These are phyloP conservation scores for Manis crassicaudata DNA, from an alignment of 2,797 vertebrate genomes.

Conservation along the genomic window DNA sequence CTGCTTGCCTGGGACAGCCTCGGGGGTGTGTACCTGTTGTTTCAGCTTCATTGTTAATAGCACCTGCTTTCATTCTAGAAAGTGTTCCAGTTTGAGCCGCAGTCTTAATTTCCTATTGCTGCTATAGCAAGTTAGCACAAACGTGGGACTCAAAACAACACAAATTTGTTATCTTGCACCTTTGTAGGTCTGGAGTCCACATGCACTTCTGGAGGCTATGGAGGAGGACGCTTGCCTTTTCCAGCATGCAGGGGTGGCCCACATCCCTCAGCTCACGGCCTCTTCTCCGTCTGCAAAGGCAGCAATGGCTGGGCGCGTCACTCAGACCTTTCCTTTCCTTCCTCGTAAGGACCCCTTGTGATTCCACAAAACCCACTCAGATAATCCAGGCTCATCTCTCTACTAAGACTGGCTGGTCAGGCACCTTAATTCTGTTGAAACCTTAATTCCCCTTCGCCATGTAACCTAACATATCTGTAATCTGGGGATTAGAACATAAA, in stretches of 20 bases:
- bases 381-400: neutral
- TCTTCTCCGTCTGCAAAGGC: neutral
- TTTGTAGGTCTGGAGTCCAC: neutral
- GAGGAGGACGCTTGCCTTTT: too few relatives aligned
- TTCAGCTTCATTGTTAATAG: neutral
- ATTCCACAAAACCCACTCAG: neutral
- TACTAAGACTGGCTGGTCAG: neutral
- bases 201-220: fast-evolving
- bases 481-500: neutral
- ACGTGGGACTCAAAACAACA: neutral
- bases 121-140: neutral
- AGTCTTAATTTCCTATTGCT: neutral
- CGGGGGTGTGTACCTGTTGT: neutral
- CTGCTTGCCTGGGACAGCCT: neutral
- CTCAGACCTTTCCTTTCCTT: neutral
- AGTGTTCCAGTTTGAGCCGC: neutral
- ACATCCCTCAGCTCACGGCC: too few relatives aligned
- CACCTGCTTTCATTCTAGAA: slow-evolving; percentile 13
- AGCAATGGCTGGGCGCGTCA: neutral
- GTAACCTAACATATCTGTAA: neutral
- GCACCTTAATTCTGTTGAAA: neutral
- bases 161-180: neutral
- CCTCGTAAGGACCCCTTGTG: neutral
- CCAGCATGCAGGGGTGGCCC: neutral
- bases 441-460: neutral